Conservation (phyloP, 1,140 invertebrate genomes). For the Drosophila orosa region DNA sequence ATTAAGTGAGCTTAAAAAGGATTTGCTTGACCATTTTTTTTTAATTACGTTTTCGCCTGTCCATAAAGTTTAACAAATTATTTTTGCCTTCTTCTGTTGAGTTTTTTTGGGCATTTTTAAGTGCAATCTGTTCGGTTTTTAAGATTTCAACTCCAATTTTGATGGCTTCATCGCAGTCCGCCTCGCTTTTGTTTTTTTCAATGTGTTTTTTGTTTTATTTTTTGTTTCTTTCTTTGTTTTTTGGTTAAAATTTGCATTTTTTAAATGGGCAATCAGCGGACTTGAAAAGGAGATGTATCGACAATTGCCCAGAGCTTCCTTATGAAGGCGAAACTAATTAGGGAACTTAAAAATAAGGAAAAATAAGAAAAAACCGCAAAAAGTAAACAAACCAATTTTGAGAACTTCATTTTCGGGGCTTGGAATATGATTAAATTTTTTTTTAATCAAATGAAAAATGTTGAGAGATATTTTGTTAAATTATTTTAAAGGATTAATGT, state of each 20-base stretch:
- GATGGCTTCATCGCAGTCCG: conserved; percentile 66
- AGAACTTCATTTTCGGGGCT: neutral
- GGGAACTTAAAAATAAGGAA: neutral
- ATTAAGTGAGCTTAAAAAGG: conserved; percentile 72
- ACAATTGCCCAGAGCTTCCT: conserved; percentile 47
- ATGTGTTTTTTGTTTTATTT: neutral
- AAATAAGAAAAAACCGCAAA: neutral
- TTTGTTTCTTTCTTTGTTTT: conserved; percentile 1
- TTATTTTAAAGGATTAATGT: neutral
- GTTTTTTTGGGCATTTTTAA: conserved; percentile 48
- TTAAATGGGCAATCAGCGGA: conserved; percentile 64
- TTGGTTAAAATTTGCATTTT: conserved; percentile 68
- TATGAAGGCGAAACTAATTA: conserved; percentile 61
- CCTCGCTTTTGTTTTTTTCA: conserved; percentile 25
- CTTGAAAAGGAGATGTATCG: conserved; percentile 46
- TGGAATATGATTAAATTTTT: conserved; percentile 8
- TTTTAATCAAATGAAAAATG: too few relatives aligned
- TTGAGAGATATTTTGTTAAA: neutral
- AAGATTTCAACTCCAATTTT: conserved; percentile 52
- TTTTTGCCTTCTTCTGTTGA: conserved; percentile 20
- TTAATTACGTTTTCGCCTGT: conserved; percentile 80
- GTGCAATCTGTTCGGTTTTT: conserved; percentile 41
- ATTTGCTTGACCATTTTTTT: conserved; percentile 48
- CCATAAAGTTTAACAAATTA: conserved; percentile 76
- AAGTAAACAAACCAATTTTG: conserved; percentile 7